These are phyloP conservation scores for Periplaneta americana DNA, from an alignment of 1,140 invertebrate species.

Conservation along the genomic window DNA sequence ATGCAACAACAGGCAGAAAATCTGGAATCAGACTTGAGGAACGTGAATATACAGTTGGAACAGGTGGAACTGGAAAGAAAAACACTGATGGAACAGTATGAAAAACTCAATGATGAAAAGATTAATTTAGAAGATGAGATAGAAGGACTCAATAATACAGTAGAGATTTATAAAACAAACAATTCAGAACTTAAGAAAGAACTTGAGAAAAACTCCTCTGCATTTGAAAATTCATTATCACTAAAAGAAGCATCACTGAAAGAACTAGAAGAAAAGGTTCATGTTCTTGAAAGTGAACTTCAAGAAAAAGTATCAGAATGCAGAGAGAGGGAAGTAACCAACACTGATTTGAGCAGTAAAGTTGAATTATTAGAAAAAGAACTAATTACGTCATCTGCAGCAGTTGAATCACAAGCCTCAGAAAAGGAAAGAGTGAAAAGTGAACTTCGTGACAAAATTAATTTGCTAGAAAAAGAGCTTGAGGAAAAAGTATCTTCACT, in stretches of 20 bases:
- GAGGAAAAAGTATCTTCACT: neutral
- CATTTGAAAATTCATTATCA: neutral
- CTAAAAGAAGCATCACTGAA: neutral
- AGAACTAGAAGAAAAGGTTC: conserved; percentile 33
- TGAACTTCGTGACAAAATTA: neutral
- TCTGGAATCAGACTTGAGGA: conserved; percentile 22
- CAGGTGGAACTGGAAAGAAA: conserved; percentile 15
- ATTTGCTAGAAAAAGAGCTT: neutral
- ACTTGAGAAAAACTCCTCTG: neutral
- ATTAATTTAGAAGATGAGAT: conserved; percentile 31
- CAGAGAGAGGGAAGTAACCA: neutral
- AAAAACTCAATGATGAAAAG: neutral
- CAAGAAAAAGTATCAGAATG: neutral
- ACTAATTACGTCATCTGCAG: neutral
- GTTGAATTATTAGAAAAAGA: neutral
- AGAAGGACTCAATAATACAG: conserved; percentile 5
- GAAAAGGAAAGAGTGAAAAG: neutral
- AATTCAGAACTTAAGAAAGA: neutral
- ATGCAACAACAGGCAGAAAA: neutral
- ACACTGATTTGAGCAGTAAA: neutral
- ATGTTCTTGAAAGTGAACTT: neutral
- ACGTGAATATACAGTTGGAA: conserved; percentile 24
- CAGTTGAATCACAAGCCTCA: neutral
- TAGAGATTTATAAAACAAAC: neutral
- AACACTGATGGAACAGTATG: neutral